A percentile compares a stretch with the other conserved stretches of the same genome.
phyloP scores from a whole-genome alignment of 2,797 vertebrate genomes.

The Rhadinocentrus ornatus region DNA sequence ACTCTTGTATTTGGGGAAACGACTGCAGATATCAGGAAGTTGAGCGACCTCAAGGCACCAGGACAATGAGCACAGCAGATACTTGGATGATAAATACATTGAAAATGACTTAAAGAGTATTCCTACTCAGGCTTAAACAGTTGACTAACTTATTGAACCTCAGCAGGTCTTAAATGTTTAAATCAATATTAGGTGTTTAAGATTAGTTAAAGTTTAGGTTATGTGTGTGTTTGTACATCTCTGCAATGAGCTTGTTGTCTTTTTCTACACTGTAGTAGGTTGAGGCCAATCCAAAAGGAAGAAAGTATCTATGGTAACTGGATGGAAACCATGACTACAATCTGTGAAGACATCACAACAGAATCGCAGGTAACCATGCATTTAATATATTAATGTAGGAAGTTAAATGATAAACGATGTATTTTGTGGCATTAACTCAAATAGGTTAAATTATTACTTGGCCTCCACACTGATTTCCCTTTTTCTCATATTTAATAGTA shows the following conservation, averaged over 20 bases:
- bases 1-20: too few relatives aligned
- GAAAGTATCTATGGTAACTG: conserved; percentile 83
- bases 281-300: conserved; percentile 69
- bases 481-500: background rate
- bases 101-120: background rate
- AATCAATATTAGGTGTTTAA: background rate
- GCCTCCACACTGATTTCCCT: background rate
- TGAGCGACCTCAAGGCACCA: background rate
- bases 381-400: background rate
- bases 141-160: background rate
- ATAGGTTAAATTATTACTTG: background rate
- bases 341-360: conserved; percentile 76
- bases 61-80: background rate
- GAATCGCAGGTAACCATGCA: conserved; percentile 56
- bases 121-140: background rate
- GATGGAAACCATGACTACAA: conserved; percentile 80
- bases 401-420: background rate
- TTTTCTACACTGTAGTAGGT: conserved; percentile 47
- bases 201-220: background rate
- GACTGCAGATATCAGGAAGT: too few relatives aligned
- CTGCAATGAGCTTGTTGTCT: conserved; percentile 8
- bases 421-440: background rate
- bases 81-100: background rate
- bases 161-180: background rate
- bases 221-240: conserved; percentile 3